Base-by-base conservation (phyloP, 2,888 invertebrate species). In the Drosophila subsilvestris region DNA sequence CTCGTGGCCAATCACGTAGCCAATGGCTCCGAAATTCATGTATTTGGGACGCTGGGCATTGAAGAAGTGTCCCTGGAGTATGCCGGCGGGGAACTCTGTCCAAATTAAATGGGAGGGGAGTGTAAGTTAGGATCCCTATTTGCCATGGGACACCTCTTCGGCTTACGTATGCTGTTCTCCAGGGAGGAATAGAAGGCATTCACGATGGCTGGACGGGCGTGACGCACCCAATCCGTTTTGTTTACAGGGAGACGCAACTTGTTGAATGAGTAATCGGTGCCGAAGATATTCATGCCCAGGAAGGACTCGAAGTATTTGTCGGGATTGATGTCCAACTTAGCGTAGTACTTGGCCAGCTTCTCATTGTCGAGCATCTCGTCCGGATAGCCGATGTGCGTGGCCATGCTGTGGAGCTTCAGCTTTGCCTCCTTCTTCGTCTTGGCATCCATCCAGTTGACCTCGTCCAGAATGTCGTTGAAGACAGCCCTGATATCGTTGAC, bases 361-460 rank as follows among this genome's bases (percentile, higher is more conserved):
- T 93, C 93, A 81, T 97, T 94, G 84, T 98, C 95, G 55, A 98
- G 93, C 89, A 98, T 94, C 91, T 98, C 98, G 83, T 96, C 96
- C 0, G 98, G 98, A 91, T 98, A 98, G 0, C 97, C 98, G 88
- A 98, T 98, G 91, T 98, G 97, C 0, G 97, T 95, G 1, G 95
- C 94, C 96, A 98, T 98, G 0, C 95, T 94, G 63, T 94, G 94
- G 0, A 97, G 95, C 90, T 98, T 98, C 68, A 95, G 95, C 69
- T 97, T 91, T 0, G 97, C 97, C 62, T 95, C 95, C 75, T 93
- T 91, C 53, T 95, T 95, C 0, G 98, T 98, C 75, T 93, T 92
- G 0, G 95, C 94, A 89, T 98, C 98, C 98, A 99, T 98, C 98
- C 98, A 99, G 50, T 96, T 96, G 14, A 98, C 95, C 65, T 95